Conservation (phyloP, 2,113 vertebrate genomes). For the Zosterops japonicus region DNA sequence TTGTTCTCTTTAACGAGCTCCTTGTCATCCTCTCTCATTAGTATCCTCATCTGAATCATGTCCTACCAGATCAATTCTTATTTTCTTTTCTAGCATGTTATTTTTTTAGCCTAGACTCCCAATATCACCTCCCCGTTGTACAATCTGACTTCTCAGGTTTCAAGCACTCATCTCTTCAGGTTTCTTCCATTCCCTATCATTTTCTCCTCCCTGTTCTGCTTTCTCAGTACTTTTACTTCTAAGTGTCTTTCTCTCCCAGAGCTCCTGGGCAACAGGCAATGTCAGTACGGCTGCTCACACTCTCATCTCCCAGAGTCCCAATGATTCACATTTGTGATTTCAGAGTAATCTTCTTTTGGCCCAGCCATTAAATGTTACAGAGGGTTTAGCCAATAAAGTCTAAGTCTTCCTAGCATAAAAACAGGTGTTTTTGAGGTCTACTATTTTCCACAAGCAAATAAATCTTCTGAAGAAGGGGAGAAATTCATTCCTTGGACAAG, state of each 20-base stretch:
- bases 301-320: background rate
- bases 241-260: background rate
- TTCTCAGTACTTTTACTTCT: background rate
- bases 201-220: background rate
- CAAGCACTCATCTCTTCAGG: accelerated
- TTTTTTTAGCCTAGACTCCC: background rate
- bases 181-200: background rate
- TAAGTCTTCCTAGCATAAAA: background rate
- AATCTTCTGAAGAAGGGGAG: background rate
- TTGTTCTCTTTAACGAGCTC: background rate
- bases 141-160: background rate
- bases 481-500: background rate
- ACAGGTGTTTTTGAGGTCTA: background rate
- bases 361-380: background rate
- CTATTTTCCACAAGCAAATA: background rate
- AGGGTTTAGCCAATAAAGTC: background rate
- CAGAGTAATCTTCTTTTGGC: background rate
- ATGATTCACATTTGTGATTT: background rate
- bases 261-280: background rate
- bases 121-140: background rate
- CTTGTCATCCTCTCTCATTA: background rate
- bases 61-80: background rate
- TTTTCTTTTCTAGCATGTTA: background rate
- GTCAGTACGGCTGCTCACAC: background rate
- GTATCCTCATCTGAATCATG: background rate